Evolutionary conservation across 2,113 vertebrate species (phyloP), one percentile per base, ranked within the genome.

Genomic region (Enhydra lutris): DNA sequence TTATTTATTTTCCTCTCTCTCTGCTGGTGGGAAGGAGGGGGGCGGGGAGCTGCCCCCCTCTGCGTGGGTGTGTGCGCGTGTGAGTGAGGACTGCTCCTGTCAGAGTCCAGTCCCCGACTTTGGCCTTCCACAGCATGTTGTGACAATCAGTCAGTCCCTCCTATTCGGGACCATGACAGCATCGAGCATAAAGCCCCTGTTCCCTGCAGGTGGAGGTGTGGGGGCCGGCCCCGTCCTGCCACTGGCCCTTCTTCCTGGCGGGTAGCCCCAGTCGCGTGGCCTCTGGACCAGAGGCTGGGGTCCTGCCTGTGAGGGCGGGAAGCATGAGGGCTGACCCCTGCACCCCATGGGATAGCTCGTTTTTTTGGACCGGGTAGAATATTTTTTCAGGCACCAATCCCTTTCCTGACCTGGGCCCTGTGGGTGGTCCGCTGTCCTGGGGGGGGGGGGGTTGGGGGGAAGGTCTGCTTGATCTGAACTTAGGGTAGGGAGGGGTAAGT

Each of bases 361-460:
- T 80, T 96, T 96, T 97, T 95, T 94, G 93, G 95, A 94, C 80
- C 59, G 95, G 78, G 96, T 93, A 97, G 96, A 97, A 34, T 98
- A 97, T 97, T 98, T 98, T 97, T 98, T 97, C 95, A 98, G 96
- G 96, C 84, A 12, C 91, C 67, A 42, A 83, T 95, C 83, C 36
- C 45, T 93, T 95, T 91, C 39, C 89, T 67, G 42, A 95, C 67
- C 17, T 5, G 67, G 95, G 57, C 52, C 81, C 55, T 0, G 8
- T 59, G 92, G 86, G 95, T 91, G 97, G 94, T 59, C 92, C 31
- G 0, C 13, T 15, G 10, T 96, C 96, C 97, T 97, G 83, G 95
- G 80, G 71, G n/a, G 89, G 89, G 71, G 39, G 90, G 57, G 69
- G 65, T 86, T 17, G 31, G 67, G n/a, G 65, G 63, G 31, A 47